Base-by-base conservation (phyloP, 2,888 invertebrate genomes). In the Euspilapteryx auroguttella region DNA sequence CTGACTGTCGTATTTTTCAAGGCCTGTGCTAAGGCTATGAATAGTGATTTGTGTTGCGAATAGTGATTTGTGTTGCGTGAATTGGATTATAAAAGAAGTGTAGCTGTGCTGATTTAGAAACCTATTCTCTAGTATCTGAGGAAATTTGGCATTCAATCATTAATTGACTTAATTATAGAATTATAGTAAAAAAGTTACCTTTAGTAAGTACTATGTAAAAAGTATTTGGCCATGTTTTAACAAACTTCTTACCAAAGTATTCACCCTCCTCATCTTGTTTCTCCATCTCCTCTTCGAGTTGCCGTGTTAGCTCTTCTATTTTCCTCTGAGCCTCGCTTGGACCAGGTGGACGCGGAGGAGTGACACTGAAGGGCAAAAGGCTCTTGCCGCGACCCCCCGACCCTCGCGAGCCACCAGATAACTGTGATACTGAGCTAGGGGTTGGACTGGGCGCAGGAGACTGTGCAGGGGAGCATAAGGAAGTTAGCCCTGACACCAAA, bases 211-310 rank as follows among this genome's bases (percentile, higher is more conserved):
- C n/a, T n/a, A n/a, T n/a, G n/a, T n/a, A n/a, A n/a, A n/a, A n/a
- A n/a, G n/a, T n/a, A n/a, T n/a, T n/a, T n/a, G n/a, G n/a, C n/a
- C n/a, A n/a, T n/a, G n/a, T n/a, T n/a, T n/a, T n/a, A n/a, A n/a
- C n/a, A n/a, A n/a, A n/a, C n/a, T 11, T 43, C 79, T 78, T 73
- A 94, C 96, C 96, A 78, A 95, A 96, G 65, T 94, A 96, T 77
- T 96, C 96, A 42, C 94, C 95, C 58, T 94, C 91, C 44, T 94
- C 93, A 64, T 93, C 93, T 47, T 91, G 89, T 45, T 91, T 88
- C 57, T 96, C 96, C 86, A 97, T 91, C 77, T 95, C 94, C 55
- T 94, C 94, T 56, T 95, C 95, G 37, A 95, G 80, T 52, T 94
- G 92, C 29, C 91, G 79, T 9, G 94, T 94, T 36, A 95, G 79